A percentile compares a stretch with the other conserved stretches of the same genome.
These are phyloP conservation scores for Sebastes variabilis DNA, from an alignment of 2,797 vertebrate genomes.

Conservation along the genomic window DNA sequence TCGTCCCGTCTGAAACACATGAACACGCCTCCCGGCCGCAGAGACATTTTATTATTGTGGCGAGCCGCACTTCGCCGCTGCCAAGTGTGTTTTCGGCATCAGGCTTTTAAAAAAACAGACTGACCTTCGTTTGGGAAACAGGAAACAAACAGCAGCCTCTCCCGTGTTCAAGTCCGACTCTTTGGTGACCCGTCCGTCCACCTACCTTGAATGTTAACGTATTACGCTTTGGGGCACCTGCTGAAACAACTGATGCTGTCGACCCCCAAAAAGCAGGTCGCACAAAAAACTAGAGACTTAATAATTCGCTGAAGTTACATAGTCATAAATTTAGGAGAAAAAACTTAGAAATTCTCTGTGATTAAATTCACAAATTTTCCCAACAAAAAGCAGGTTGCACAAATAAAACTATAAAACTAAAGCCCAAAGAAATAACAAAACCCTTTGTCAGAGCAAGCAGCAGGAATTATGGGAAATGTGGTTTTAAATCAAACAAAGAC, in stretches of 20 bases:
- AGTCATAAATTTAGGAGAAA: rapidly evolving
- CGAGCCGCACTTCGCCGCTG: no score
- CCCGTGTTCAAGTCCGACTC: not conserved
- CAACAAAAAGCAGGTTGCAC: no score
- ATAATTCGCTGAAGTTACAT: no score
- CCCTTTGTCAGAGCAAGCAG: not conserved
- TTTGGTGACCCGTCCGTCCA: not conserved
- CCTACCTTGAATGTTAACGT: not conserved
- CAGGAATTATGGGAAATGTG: slow-evolving; percentile 25
- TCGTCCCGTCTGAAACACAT: no score
- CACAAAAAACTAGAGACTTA: no score
- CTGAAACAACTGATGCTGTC: not conserved
- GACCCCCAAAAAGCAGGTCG: no score
- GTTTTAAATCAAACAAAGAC: slow-evolving; percentile 13
- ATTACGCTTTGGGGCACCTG: no score
- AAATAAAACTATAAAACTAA: not conserved
- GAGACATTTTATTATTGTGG: no score
- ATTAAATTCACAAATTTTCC: no score
- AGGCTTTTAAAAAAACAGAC: no score
- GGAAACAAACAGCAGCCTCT: not conserved
- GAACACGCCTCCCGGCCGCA: rapidly evolving
- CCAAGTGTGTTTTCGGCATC: no score
- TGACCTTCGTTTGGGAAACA: not conserved
- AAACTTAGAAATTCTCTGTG: no score
- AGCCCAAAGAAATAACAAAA: not conserved